Base-by-base conservation (phyloP, 2,888 invertebrate species). In the Fragum whitleyi region DNA sequence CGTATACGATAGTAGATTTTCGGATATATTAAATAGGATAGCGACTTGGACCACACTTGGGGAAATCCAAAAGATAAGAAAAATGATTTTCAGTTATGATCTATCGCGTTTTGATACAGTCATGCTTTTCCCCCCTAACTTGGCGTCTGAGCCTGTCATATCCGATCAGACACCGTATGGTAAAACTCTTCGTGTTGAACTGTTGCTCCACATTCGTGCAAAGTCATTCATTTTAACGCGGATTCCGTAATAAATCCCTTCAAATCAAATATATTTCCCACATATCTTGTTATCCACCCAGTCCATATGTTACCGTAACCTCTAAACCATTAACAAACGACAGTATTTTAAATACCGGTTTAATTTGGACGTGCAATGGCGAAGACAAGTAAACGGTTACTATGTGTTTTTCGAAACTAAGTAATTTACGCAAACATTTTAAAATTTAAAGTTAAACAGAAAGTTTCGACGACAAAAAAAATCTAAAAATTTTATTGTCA, bases 11-110 rank as follows among this genome's bases (percentile, higher is more conserved):
- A 57, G 57, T 57, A 28, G 57, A 61, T 61, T 61, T 21, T 51
- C 51, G 70, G 57, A 70, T 36, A 57, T 32, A 36, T 29, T 36
- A 57, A 70, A 55, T 57, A 70, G 55, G 36, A 55, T 57, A 61
- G 61, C 26, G 32, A 32, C 29, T n/a, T 29, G 62, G 85, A 85
- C 85, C 81, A 82, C 85, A 85, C 85, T 85, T 77, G 79, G 79
- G 85, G 85, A 80, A 77, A 73, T 71, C 39, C 21, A 14, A 42
- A 47, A 77, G 81, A 79, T 81, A 78, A 80, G 85, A 85, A 85
- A 81, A 77, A 77, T 81, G 81, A 81, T 81, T 81, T 81, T 78
- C 77, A 39, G 78, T 80, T 82, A 80, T 85, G 85, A 85, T 85
- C 81, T 79, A 85, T 85, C 77, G 77, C 76, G 62, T 73, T 85